Percentiles rank a stretch among this genome's conserved stretches.
Evolutionary conservation across 1,140 invertebrate species (phyloP).

Genomic region (Meloidogyne chitwoodi): DNA sequence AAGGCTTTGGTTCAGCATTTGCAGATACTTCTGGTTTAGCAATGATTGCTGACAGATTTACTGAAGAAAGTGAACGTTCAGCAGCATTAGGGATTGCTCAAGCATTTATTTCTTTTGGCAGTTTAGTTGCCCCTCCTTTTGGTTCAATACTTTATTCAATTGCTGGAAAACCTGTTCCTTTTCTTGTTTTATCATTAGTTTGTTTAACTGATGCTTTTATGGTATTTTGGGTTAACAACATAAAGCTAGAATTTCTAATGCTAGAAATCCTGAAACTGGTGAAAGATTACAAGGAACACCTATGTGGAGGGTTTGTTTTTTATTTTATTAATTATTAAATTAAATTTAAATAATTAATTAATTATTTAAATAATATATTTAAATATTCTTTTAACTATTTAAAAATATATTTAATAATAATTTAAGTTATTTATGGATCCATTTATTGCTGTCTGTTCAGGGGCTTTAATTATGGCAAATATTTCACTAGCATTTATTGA

Average conservation of each 20-base stretch:
- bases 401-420: neutral
- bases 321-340: too few relatives aligned
- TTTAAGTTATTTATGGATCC: slow-evolving; percentile 91
- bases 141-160: slow-evolving; percentile 94
- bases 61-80: slow-evolving; percentile 87
- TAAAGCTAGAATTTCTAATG: slow-evolving; percentile 72
- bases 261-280: slow-evolving; percentile 20
- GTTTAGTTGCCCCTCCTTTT: slow-evolving; percentile 98
- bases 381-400: too few relatives aligned
- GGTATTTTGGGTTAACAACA: slow-evolving; percentile 90
- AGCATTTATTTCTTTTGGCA: slow-evolving; percentile 98
- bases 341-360: too few relatives aligned
- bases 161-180: slow-evolving; percentile 94
- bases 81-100: slow-evolving; percentile 93
- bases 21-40: slow-evolving; percentile 95
- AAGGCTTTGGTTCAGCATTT: slow-evolving; percentile 94
- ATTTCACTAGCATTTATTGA: slow-evolving; percentile 95
- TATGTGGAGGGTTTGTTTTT: slow-evolving; percentile 44
- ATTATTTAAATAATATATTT: neutral
- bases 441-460: slow-evolving; percentile 91
- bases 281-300: slow-evolving; percentile 37
- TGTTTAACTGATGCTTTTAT: slow-evolving; percentile 89
- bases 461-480: slow-evolving; percentile 97
- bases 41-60: slow-evolving; percentile 98
- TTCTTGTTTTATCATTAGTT: slow-evolving; percentile 87